Base-by-base conservation (phyloP, 1,140 invertebrate species). In the Eueides isabella region DNA sequence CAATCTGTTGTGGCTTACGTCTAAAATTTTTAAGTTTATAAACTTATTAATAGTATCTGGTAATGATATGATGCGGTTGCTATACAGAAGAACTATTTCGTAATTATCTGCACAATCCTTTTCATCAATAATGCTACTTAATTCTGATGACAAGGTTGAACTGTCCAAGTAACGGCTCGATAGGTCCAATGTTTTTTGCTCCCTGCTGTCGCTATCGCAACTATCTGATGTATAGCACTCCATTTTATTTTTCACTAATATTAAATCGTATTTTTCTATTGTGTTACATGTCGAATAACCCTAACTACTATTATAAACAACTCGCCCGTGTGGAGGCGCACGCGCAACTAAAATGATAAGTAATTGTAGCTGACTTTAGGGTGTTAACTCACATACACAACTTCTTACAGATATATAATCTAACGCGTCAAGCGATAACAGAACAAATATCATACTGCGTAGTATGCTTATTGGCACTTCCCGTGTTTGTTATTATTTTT, bases 1-100 rank as follows among this genome's bases (percentile, higher is more conserved):
- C 2, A 99, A 86, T n/a, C 95, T 95, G 90, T 99, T 99, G 77
- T 96, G 97, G 80, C 98, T 98, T 19, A 99, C 89, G 89, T 99
- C 98, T 71, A 99, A 89, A 19, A 96, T 94, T 83, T 95, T 95
- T 30, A 97, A 90, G 85, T 96, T 96, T 68, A 80, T 90, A 86
- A 97, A 97, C 78, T 93, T 94, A 44, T 91, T 91, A 63, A 97
- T 89, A 29, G 93, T 91, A 0, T 89, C 86, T 12, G 95, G 95
- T 33, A 95, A 74, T 2, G 84, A 80, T 61, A 86, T 92, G 55
- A 98, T 88, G 2, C 94, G 94, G 85, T 97, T 97, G 75, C 97
- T 95, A 79, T 96, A 94, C 1, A 97, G 89, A 26, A 97, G 86
- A 64, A 97, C 89, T 5, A 95, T 96, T 82, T 97, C 96, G 71